Evolutionary conservation across 2,888 invertebrate species (phyloP).

Genomic region (Ochlodes sylvanus): DNA sequence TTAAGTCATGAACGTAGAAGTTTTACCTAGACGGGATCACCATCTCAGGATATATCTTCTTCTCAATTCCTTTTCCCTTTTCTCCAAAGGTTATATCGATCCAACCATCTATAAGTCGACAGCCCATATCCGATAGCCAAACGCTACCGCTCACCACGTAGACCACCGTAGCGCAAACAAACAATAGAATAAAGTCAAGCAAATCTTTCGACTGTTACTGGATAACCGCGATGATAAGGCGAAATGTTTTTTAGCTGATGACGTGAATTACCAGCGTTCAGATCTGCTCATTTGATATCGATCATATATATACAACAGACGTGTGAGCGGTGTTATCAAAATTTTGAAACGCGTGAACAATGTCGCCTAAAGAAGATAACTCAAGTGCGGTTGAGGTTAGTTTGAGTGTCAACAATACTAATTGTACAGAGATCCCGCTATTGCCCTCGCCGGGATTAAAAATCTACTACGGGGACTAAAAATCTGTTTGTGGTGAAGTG

Average conservation of each 20-base stretch:
- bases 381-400: slow-evolving; percentile 13
- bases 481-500: too few relatives aligned
- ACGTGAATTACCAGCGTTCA: slow-evolving; percentile 4
- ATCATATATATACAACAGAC: slow-evolving; percentile 16
- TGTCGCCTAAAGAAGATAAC: slow-evolving; percentile 19
- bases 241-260: slow-evolving; percentile 10
- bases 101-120: too few relatives aligned
- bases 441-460: too few relatives aligned
- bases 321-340: slow-evolving; percentile 7
- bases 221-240: slow-evolving; percentile 13
- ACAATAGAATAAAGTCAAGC: background rate
- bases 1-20: too few relatives aligned
- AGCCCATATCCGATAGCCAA: too few relatives aligned
- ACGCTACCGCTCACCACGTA: too few relatives aligned
- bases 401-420: background rate
- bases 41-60: too few relatives aligned
- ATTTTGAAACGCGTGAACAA: slow-evolving; percentile 1
- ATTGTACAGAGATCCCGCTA: too few relatives aligned
- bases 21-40: too few relatives aligned
- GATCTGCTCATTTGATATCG: slow-evolving; percentile 11
- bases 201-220: slow-evolving; percentile 5
- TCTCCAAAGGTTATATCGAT: too few relatives aligned
- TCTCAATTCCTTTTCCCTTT: too few relatives aligned
- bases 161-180: background rate
- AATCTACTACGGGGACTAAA: too few relatives aligned